These are phyloP conservation scores for Holothuria scabra DNA, from an alignment of 53 echinoderm and acorn worm species.

Conservation along the genomic window DNA sequence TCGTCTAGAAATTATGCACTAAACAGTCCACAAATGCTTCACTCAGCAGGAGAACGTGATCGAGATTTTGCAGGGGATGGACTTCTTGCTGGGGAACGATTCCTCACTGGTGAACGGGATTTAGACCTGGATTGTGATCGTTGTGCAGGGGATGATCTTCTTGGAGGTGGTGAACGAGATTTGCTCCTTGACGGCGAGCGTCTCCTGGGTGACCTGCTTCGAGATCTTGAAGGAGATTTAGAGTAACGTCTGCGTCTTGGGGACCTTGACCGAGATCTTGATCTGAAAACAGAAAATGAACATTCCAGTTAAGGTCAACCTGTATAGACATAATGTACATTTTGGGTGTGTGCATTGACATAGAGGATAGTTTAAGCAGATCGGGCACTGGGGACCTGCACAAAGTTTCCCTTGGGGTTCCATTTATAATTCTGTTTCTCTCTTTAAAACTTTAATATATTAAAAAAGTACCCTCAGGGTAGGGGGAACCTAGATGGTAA, in stretches of 20 bases:
- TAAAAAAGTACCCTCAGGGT: too few relatives aligned
- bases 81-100: neutral
- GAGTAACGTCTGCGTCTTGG: constrained; percentile 34
- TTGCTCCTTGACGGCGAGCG: constrained; percentile 36
- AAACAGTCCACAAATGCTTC: neutral
- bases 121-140: constrained; percentile 18
- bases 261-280: constrained; percentile 33
- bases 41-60: constrained; percentile 16
- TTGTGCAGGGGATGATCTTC: neutral
- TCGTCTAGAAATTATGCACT: neutral
- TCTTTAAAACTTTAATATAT: too few relatives aligned
- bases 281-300: neutral
- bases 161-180: constrained; percentile 7
- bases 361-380: too few relatives aligned
- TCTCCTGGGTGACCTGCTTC: constrained; percentile 23
- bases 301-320: neutral
- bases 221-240: constrained; percentile 12
- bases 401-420: too few relatives aligned
- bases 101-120: constrained; percentile 27
- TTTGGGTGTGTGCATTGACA: too few relatives aligned
- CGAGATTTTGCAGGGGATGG: constrained; percentile 13
- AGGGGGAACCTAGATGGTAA: too few relatives aligned
- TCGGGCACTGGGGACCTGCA: too few relatives aligned
- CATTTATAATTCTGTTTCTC: too few relatives aligned
- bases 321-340: too few relatives aligned